Base-by-base conservation (phyloP, 1,140 invertebrate species). In the Rhagoletis pomonella region DNA sequence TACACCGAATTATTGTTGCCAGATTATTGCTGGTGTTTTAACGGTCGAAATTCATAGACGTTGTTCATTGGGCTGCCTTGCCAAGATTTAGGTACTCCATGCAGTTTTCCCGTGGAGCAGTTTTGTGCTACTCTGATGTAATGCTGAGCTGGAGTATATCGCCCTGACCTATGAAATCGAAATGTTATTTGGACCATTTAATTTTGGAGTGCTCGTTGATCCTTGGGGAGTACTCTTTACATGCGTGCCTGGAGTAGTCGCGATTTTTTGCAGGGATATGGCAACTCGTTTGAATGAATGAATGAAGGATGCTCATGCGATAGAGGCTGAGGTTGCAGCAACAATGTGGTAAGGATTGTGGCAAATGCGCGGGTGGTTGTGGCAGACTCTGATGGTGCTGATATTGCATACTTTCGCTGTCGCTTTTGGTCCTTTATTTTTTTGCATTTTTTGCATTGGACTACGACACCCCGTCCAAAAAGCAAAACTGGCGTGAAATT, bases 391-490 rank as follows among this genome's bases (percentile, higher is more conserved):
- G 58, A 17, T 86, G 39, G 9, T 86, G 85, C 58, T 86, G 58
- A 86, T 58, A 86, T 86, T 86, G 5, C 58, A 65, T 60, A 65
- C 62, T 62, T 60, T 86, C 58, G 59, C 58, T 86, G 85, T 64
- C 44, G 39, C 62, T 86, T 62, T 29, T 29, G 50, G 4, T 60
- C 3, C 6, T 62, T 47, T 86, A 0, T 62, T 2, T 86, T 62
- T 17, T 86, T 86, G 85, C 62, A 60, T 12, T 86, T 9, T 6
- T 86, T 86, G 4, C 3, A 7, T 19, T 67, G 50, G 50, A 7
- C 10, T 55, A 7, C 10, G 17, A 12, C 0, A 29, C 29, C 29
- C 29, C 29, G 29, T 29, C 29, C 29, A 29, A 29, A 29, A 29
- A 29, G 29, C 14, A 81, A 19, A 81, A 17, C 73, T 81, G 17